Evolutionary conservation across 2,113 vertebrate species (phyloP).

Genomic region (Ariopsis seemanni): DNA sequence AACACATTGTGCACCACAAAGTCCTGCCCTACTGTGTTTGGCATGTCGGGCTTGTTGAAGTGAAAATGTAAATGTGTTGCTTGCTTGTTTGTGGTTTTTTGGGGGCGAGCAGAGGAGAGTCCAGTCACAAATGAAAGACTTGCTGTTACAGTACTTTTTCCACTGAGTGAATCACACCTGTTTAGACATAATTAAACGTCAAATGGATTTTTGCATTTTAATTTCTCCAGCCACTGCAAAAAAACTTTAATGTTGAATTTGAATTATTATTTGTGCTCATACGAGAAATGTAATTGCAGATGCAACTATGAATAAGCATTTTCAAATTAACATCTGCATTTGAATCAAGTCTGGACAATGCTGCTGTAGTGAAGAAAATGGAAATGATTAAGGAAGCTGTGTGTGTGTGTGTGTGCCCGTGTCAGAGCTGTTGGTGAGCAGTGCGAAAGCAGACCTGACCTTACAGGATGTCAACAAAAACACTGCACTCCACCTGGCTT

Average conservation of each 20-base stretch:
- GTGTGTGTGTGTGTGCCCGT: neutral
- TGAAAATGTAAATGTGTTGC: neutral
- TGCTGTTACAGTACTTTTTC: neutral
- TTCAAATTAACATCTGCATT: neutral
- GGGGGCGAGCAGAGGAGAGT: neutral
- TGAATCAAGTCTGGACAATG: neutral
- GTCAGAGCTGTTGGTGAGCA: constrained; percentile 94
- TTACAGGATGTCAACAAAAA: constrained; percentile 93
- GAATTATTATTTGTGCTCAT: neutral
- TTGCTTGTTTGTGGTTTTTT: neutral
- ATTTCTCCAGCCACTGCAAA: neutral
- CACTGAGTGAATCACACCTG: neutral
- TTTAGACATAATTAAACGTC: neutral
- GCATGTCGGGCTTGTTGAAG: neutral
- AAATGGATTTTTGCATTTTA: neutral
- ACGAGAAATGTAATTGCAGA: neutral
- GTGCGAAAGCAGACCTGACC: constrained; percentile 95
- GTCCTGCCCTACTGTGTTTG: neutral
- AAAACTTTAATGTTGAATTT: no score
- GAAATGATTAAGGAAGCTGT: neutral
- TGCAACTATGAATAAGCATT: neutral
- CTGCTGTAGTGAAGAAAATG: no score
- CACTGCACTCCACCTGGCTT: constrained; percentile 96
- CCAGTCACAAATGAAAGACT: neutral
- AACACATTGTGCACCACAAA: neutral